Evolutionary conservation across 2,113 vertebrate genomes (phyloP), one percentile per base, ranked within the genome.

Genomic region (Himantopus leucocephalus): DNA sequence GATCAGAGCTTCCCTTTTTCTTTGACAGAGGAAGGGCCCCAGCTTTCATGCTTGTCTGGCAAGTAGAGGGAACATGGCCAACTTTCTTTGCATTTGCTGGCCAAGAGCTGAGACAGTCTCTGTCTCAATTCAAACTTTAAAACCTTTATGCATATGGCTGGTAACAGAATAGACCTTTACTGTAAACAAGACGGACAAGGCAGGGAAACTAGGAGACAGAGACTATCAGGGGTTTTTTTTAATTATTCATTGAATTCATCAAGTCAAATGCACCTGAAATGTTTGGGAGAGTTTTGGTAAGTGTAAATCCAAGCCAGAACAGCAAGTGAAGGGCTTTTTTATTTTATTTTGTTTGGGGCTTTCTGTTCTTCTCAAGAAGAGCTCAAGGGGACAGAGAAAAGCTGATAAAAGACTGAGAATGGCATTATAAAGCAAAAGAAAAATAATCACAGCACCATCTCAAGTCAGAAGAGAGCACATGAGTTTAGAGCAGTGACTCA

Each of bases 11-110:
- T 91, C 64, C 70, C 70, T 96, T 92, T 91, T 67, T 35, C 32
- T 84, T 56, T 82, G 70, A 89, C 24, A 78, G 74, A 87, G 47
- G 64, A 94, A 82, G 58, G 84, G 87, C 93, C 87, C 48, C 93
- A 94, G 87, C 48, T 92, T 90, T 91, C 77, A 82, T 60, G 87
- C 73, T 91, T 75, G 92, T 95, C 94, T 96, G 90, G 87, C 91
- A 92, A 97, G 85, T 35, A 81, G 50, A 87, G 80, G 95, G 89
- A 97, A 94, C 56, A 64, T 39, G 58, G 91, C 89, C 95, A 96
- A 96, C 58, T 94, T 94, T 56, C 73, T 91, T 78, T 68, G 76
- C 93, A 87, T 94, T 95, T 10, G 10, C 90, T 91, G 84, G 94
- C 89, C 91, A 92, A 87, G 83, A 91, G 73, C 84, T 86, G 72